Conservation (phyloP, 2,113 vertebrate genomes). For the Heterotis niloticus region DNA sequence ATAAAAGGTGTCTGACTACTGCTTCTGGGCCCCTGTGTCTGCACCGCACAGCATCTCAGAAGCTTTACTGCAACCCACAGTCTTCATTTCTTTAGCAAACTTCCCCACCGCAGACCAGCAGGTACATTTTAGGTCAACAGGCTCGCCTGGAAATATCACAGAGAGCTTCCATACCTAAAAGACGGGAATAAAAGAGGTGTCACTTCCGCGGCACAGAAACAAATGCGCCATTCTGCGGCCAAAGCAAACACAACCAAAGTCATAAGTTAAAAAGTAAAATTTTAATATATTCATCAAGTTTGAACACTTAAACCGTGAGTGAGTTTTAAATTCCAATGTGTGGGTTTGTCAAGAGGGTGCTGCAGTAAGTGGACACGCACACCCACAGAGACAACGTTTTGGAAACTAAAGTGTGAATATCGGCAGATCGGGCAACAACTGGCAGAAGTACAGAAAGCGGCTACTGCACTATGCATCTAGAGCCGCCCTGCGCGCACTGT, state of each 20-base stretch:
- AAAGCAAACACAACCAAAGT: not conserved
- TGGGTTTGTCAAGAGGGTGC: conserved; percentile 2
- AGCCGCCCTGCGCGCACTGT: not conserved
- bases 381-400: not conserved
- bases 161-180: too few relatives aligned
- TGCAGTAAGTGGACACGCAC: conserved; percentile 1
- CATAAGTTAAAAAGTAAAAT: not conserved
- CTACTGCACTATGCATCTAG: not conserved
- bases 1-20: too few relatives aligned
- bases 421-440: conserved; percentile 7
- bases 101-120: too few relatives aligned
- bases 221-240: not conserved
- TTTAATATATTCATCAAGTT: not conserved
- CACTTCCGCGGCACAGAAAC: not conserved
- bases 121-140: too few relatives aligned
- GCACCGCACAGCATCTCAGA: too few relatives aligned
- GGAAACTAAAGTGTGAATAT: conserved; percentile 18
- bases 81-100: too few relatives aligned
- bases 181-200: too few relatives aligned
- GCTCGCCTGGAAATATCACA: too few relatives aligned
- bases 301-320: not conserved
- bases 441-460: not conserved
- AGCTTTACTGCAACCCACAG: too few relatives aligned
- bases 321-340: not conserved
- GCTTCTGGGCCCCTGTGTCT: too few relatives aligned